Conservation (phyloP, 1,140 invertebrate genomes). For the Linepithema humile region DNA sequence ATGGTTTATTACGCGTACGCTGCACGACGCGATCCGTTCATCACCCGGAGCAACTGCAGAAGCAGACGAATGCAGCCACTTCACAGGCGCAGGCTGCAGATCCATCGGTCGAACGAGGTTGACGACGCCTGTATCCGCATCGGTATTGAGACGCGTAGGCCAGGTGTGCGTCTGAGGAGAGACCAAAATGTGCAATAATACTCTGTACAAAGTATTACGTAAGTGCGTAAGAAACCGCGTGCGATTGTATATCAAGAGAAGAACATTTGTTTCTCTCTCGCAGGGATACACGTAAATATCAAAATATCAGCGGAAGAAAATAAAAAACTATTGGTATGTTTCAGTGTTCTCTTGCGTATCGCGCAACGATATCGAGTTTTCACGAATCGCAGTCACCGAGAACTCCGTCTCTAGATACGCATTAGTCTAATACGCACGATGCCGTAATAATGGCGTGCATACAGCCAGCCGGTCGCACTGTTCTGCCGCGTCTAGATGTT, state of each 20-base stretch:
- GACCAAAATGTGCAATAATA: slow-evolving; percentile 83
- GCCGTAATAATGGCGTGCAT: too few relatives aligned
- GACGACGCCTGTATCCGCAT: slow-evolving; percentile 24
- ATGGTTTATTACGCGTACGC: slow-evolving; percentile 87
- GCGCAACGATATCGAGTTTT: neutral
- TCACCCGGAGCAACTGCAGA: slow-evolving; percentile 62
- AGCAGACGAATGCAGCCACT: slow-evolving; percentile 57
- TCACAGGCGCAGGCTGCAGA: slow-evolving; percentile 67
- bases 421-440: neutral
- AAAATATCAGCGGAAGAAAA: neutral
- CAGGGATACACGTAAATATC: neutral
- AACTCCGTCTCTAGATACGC: neutral
- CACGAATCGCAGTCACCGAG: slow-evolving; percentile 31
- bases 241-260: slow-evolving; percentile 27
- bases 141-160: neutral
- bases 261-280: neutral
- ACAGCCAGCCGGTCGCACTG: too few relatives aligned
- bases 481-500: too few relatives aligned
- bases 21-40: slow-evolving; percentile 66
- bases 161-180: slow-evolving; percentile 50
- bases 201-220: slow-evolving; percentile 83
- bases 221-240: slow-evolving; percentile 73
- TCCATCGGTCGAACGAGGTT: slow-evolving; percentile 74
- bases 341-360: slow-evolving; percentile 36
- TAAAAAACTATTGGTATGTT: neutral